These are phyloP conservation scores for Lutjanus erythropterus DNA, from an alignment of 2,113 vertebrate genomes.

Conservation along the genomic window DNA sequence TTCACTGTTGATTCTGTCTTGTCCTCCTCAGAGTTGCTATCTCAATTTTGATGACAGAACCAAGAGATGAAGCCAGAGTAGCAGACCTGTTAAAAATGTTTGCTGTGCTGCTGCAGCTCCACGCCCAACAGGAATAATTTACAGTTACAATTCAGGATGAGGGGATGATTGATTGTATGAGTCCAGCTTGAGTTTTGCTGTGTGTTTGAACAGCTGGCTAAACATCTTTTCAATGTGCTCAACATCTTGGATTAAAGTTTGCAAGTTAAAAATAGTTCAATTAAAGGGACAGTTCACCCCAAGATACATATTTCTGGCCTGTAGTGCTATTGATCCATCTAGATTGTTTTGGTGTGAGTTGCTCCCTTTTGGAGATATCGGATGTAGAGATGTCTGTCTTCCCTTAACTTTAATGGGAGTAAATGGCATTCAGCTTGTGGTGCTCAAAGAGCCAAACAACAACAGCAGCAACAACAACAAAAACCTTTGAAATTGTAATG, in stretches of 20 bases:
- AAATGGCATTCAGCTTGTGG: too few relatives aligned
- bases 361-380: too few relatives aligned
- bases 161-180: not conserved
- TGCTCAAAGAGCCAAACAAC: too few relatives aligned
- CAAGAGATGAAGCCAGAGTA: slow-evolving; percentile 51
- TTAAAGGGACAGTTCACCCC: too few relatives aligned
- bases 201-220: not conserved
- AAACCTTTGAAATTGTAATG: too few relatives aligned
- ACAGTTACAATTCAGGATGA: slow-evolving; percentile 18
- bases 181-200: not conserved
- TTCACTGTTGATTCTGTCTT: slow-evolving; percentile 72
- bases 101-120: not conserved
- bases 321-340: too few relatives aligned
- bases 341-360: too few relatives aligned
- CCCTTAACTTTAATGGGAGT: too few relatives aligned
- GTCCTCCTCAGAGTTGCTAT: slow-evolving; percentile 67
- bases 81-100: slow-evolving; percentile 3
- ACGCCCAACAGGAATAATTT: not conserved
- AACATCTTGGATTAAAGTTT: not conserved
- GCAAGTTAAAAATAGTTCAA: not conserved
- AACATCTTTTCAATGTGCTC: not conserved
- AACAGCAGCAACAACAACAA: too few relatives aligned
- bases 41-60: slow-evolving; percentile 71
- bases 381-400: too few relatives aligned
- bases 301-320: too few relatives aligned